Percentiles rank a stretch among this genome's conserved stretches.
phyloP scores from a whole-genome alignment of 2,113 vertebrate genomes.

The Cyprinus carpio region DNA sequence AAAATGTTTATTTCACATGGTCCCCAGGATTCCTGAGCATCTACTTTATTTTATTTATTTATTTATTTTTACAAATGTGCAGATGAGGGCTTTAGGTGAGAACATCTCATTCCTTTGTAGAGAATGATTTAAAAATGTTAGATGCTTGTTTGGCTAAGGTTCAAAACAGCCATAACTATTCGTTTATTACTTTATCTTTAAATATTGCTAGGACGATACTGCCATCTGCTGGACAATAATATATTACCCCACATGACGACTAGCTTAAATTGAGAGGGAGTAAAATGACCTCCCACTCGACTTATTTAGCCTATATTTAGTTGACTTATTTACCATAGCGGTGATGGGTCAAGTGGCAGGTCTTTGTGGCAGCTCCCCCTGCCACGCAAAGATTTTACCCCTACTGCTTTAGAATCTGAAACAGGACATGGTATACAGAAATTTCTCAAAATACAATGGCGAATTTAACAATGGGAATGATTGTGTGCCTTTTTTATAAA shows the following conservation, averaged over 20 bases:
- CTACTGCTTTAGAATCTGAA: no score
- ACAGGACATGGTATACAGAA: rapidly evolving
- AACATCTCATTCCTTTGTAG: not conserved
- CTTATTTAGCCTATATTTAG: no score
- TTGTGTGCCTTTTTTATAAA: not conserved
- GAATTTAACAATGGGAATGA: not conserved
- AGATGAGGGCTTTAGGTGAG: not conserved
- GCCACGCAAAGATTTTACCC: no score
- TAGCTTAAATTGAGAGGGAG: not conserved
- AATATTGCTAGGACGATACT: not conserved
- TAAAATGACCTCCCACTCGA: no score
- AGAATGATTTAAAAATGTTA: no score
- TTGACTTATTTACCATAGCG: no score
- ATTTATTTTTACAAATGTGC: no score
- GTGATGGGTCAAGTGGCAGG: no score
- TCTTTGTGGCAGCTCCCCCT: no score
- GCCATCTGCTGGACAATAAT: slow-evolving; percentile 38
- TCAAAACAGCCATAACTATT: no score
- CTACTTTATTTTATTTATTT: not conserved
- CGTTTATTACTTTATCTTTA: not conserved
- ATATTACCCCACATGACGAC: not conserved
- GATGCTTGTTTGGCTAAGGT: no score
- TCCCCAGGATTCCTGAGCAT: not conserved
- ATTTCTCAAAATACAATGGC: no score
- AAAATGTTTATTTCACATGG: not conserved